phyloP scores from a whole-genome alignment of 2,113 vertebrate genomes.

The Manacus vitellinus region DNA sequence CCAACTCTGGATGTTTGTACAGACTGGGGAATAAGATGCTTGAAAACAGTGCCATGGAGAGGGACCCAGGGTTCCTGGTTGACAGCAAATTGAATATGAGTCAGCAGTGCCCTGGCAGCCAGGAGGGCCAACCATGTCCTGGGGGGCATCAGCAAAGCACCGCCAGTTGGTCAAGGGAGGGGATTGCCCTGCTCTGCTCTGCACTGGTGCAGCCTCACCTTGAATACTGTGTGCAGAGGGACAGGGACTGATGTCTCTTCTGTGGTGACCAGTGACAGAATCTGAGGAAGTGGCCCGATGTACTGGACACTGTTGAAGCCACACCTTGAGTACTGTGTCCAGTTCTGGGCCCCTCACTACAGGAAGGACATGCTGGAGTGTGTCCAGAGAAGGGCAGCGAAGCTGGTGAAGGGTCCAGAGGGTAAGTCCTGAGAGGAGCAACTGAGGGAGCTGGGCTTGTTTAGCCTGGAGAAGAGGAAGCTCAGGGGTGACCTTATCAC shows the following conservation, averaged over 20 bases:
- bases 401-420: background rate
- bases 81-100: background rate
- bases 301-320: background rate
- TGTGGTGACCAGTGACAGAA: background rate
- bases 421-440: background rate
- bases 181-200: background rate
- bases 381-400: accelerated
- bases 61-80: background rate
- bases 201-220: background rate
- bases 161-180: background rate
- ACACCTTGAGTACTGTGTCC: background rate
- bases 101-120: background rate
- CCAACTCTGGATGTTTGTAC: background rate
- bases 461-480: background rate
- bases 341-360: background rate
- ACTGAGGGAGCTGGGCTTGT: background rate
- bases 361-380: background rate
- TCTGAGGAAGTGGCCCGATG: background rate
- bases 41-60: background rate
- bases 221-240: background rate
- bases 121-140: background rate
- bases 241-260: background rate
- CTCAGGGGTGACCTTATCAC: too few species aligned
- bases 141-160: background rate
- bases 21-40: background rate